phyloP scores from a whole-genome alignment of 1,140 invertebrate species.

The Meloidogyne exigua region DNA sequence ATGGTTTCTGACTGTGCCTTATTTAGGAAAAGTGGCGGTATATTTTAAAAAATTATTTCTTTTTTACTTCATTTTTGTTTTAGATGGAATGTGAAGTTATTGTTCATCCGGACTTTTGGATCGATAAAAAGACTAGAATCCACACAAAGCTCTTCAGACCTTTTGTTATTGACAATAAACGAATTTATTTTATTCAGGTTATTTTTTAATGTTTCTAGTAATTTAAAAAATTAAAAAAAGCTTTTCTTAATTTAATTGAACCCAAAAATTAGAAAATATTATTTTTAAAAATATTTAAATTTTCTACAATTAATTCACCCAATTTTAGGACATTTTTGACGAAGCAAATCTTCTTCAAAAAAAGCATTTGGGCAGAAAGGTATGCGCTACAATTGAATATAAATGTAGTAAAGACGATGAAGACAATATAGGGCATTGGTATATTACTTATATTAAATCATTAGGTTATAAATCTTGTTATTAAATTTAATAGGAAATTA shows the following conservation, averaged over 20 bases:
- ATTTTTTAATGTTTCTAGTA: not conserved
- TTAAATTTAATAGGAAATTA: not conserved
- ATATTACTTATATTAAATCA: slow-evolving; percentile 1
- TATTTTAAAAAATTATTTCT: not conserved
- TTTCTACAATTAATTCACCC: too few relatives aligned
- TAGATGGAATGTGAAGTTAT: not conserved
- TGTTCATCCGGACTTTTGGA: not conserved
- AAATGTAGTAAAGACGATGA: not conserved
- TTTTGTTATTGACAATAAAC: not conserved
- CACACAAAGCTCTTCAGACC: not conserved
- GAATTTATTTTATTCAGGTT: not conserved
- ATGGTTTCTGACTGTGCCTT: not conserved
- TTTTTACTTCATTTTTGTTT: not conserved
- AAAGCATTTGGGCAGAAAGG: not conserved
- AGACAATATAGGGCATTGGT: not conserved
- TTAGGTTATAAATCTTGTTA: not conserved
- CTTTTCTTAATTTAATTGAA: too few relatives aligned
- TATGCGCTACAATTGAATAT: not conserved
- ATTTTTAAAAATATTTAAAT: too few relatives aligned
- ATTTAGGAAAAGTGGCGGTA: not conserved
- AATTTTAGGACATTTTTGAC: not conserved
- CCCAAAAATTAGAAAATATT: too few relatives aligned
- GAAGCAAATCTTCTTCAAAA: not conserved
- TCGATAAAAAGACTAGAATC: not conserved
- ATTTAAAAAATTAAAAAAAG: too few relatives aligned